A percentile compares a stretch with the other conserved stretches of the same genome.
Evolutionary conservation across 2,113 vertebrate species (phyloP).

Genomic region (Elephas maximus): DNA sequence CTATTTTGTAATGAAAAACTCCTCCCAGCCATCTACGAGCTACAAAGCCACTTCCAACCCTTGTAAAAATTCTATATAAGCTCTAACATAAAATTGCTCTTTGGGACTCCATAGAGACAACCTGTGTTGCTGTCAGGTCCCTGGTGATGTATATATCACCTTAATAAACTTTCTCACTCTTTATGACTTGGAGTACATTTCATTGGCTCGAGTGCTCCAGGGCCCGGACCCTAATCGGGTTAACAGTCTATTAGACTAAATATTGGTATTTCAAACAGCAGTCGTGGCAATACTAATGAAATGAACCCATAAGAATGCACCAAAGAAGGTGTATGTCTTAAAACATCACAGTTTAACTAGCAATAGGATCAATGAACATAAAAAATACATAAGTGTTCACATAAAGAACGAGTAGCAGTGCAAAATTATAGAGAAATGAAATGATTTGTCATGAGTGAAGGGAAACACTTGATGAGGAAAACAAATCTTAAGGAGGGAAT

Average conservation of each 20-base stretch:
- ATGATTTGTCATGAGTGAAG: not conserved
- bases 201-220: no score
- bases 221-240: no score
- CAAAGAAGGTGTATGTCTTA: not conserved
- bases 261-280: constrained; percentile 18
- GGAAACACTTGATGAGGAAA: constrained; percentile 38
- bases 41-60: no score
- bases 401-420: not conserved
- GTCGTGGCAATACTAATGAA: not conserved
- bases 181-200: no score
- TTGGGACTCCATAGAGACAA: no score
- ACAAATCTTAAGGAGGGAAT: not conserved
- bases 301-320: not conserved
- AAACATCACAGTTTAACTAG: not conserved
- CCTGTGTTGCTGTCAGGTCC: no score
- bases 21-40: no score
- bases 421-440: constrained; percentile 16
- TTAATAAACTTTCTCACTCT: no score
- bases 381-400: not conserved
- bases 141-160: no score
- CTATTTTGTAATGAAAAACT: no score
- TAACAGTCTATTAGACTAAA: not conserved
- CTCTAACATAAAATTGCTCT: no score
- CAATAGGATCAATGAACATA: not conserved
- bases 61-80: no score